Evolutionary conservation across 2,888 invertebrate species (phyloP), one percentile per base, ranked within the genome.

Genomic region (Drosophila gaucha): DNA sequence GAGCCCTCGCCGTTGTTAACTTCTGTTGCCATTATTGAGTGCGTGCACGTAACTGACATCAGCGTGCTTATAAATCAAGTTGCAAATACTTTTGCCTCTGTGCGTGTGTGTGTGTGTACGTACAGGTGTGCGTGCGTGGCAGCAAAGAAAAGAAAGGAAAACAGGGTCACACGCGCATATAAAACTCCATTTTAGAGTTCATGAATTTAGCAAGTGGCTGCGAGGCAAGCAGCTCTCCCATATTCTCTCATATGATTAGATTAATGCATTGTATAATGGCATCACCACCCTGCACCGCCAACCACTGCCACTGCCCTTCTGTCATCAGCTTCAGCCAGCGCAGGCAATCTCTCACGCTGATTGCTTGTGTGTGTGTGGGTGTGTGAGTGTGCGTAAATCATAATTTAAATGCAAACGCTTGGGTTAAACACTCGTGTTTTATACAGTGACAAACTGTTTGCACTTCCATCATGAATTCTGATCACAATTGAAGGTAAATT

Each of bases 11-110:
- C n/a, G n/a, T n/a, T 28, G 31, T n/a, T n/a, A 22, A 9, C 30
- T 16, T n/a, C 31, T 22, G 55, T 46, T 67, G 63, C 38, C 85
- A 82, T 85, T 82, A 82, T 85, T 79, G 80, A 82, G 82, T 85
- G 80, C 85, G 80, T 80, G 82, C 83, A 83, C 83, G 83, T 83
- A 86, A 78, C 86, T 84, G 84, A 80, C 86, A 83, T 83, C 83
- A 83, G 84, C 80, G 74, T 62, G 83, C 71, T 76, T 83, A 83
- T 83, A 83, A 83, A 83, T 83, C 83, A 83, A 83, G 78, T 76
- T 79, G 83, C 79, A 79, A 85, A 82, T 82, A 63, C 78, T 72
- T 72, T 57, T 64, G 44, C 55, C 69, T 46, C 50, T 31, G 14
- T 58, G 43, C 20, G 55, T 47, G 49, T 52, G 31, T 46, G 31